These are phyloP conservation scores for Craniophora ligustri DNA, from an alignment of 2,888 invertebrate species.

Conservation along the genomic window DNA sequence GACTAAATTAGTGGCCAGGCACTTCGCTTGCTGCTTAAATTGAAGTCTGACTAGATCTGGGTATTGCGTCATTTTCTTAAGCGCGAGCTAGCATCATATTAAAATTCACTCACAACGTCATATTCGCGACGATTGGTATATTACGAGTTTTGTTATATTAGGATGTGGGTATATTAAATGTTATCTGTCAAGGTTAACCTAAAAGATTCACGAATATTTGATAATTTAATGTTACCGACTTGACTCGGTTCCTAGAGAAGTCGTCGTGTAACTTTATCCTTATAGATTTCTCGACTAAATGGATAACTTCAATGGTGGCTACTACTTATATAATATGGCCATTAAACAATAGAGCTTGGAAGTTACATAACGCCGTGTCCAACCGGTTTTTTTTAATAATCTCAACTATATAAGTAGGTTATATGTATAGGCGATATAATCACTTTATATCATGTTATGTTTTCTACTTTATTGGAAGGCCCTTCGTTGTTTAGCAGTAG, in stretches of 20 bases:
- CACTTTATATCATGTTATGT: no score
- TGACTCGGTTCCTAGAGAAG: conserved; percentile 7
- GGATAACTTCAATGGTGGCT: conserved; percentile 6
- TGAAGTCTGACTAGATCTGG: conserved; percentile 60
- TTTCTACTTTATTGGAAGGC: no score
- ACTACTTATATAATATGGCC: conserved; percentile 2
- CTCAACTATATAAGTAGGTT: background rate
- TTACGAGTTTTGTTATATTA: conserved; percentile 7
- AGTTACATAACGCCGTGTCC: conserved; percentile 21
- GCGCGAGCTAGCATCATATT: conserved; percentile 58
- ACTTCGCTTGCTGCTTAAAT: conserved; percentile 54
- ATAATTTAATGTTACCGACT: conserved; percentile 41
- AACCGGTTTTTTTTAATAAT: conserved; percentile 29
- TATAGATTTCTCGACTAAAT: conserved; percentile 6
- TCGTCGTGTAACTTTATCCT: background rate
- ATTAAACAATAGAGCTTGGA: conserved; percentile 39
- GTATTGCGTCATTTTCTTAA: conserved; percentile 66
- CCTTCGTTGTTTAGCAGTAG: no score
- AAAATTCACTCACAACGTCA: conserved; percentile 58
- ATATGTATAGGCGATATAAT: background rate
- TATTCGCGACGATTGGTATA: conserved; percentile 50
- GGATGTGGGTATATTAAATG: conserved; percentile 32
- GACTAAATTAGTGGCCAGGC: conserved; percentile 46
- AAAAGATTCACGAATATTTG: conserved; percentile 26
- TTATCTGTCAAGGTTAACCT: conserved; percentile 48